Conservation (phyloP, 2,113 vertebrate genomes). For the Silurus meridionalis region DNA sequence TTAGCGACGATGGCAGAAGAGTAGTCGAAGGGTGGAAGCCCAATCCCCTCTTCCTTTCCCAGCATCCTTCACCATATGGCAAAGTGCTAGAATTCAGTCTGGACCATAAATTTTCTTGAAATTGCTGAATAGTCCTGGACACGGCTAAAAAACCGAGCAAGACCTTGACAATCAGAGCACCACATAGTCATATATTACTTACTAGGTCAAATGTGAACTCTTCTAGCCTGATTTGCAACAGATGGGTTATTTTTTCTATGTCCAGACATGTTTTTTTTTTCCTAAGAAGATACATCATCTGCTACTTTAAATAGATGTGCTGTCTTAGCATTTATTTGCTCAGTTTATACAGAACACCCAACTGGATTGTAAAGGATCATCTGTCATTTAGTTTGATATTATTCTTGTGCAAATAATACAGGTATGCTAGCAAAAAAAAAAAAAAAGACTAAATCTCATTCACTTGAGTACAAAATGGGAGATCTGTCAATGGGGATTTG, state of each 20-base stretch:
- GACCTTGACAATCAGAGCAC: slow-evolving; percentile 57
- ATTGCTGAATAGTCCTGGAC: slow-evolving; percentile 49
- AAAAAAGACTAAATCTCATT: neutral
- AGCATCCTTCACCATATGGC: slow-evolving; percentile 53
- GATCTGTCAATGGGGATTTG: neutral
- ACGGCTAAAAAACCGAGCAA: slow-evolving; percentile 50
- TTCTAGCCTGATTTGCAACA: slow-evolving; percentile 51
- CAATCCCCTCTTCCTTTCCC: slow-evolving; percentile 37
- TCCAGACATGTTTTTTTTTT: slow-evolving; percentile 23
- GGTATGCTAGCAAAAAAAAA: neutral
- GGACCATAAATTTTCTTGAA: slow-evolving; percentile 50
- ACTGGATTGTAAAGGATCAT: neutral
- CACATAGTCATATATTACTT: slow-evolving; percentile 51
- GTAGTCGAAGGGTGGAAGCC: neutral
- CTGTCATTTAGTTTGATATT: neutral
- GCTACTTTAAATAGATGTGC: slow-evolving; percentile 29
- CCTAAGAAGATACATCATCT: slow-evolving; percentile 4
- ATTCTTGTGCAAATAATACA: neutral
- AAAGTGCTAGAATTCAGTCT: slow-evolving; percentile 49
- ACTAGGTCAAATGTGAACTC: slow-evolving; percentile 40
- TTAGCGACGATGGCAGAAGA: slow-evolving; percentile 27
- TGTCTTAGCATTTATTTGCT: slow-evolving; percentile 7
- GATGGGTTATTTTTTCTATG: slow-evolving; percentile 50
- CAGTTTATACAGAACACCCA: slow-evolving; percentile 3
- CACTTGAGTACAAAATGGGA: neutral